Percentiles rank a stretch among this genome's conserved stretches.
phyloP scores from a whole-genome alignment of 2,797 vertebrate species.

The Oryzias sinensis region DNA sequence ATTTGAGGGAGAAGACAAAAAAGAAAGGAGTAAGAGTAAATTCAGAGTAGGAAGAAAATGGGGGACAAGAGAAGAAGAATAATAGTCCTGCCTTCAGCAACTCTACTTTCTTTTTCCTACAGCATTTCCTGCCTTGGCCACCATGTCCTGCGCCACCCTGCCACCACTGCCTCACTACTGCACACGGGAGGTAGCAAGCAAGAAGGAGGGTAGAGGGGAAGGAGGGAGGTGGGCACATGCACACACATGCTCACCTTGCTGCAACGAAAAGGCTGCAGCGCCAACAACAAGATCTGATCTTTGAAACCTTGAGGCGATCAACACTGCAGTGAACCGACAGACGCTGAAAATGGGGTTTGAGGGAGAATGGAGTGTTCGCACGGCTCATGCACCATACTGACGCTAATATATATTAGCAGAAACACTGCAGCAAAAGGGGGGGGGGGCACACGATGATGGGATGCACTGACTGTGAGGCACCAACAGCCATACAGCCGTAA shows the following conservation, averaged over 20 bases:
- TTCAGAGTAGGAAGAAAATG: slow-evolving; percentile 1
- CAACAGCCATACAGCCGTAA: slow-evolving; percentile 66
- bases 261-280: slow-evolving; percentile 32
- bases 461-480: slow-evolving; percentile 72
- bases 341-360: slow-evolving; percentile 9
- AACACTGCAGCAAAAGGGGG: slow-evolving; percentile 78
- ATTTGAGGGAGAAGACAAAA: background rate
- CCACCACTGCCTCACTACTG: slow-evolving; percentile 43
- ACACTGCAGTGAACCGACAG: slow-evolving; percentile 31
- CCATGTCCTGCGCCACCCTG: slow-evolving; percentile 67
- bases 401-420: slow-evolving; percentile 79
- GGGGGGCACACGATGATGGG: slow-evolving; percentile 65
- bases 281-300: slow-evolving; percentile 15
- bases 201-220: slow-evolving; percentile 7
- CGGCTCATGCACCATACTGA: slow-evolving; percentile 58
- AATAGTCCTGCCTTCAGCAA: slow-evolving; percentile 13
- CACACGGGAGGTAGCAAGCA: slow-evolving; percentile 20
- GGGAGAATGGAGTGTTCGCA: slow-evolving; percentile 21
- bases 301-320: slow-evolving; percentile 11
- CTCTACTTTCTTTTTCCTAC: slow-evolving; percentile 47
- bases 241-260: slow-evolving; percentile 57
- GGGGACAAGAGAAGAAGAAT: slow-evolving; percentile 26
- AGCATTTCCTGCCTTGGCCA: slow-evolving; percentile 69
- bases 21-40: background rate
- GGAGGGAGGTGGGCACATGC: background rate